A percentile compares a stretch with the other conserved stretches of the same genome.
Conservation (phyloP, 2,113 vertebrate species). For the Chloroceryle aenea region DNA sequence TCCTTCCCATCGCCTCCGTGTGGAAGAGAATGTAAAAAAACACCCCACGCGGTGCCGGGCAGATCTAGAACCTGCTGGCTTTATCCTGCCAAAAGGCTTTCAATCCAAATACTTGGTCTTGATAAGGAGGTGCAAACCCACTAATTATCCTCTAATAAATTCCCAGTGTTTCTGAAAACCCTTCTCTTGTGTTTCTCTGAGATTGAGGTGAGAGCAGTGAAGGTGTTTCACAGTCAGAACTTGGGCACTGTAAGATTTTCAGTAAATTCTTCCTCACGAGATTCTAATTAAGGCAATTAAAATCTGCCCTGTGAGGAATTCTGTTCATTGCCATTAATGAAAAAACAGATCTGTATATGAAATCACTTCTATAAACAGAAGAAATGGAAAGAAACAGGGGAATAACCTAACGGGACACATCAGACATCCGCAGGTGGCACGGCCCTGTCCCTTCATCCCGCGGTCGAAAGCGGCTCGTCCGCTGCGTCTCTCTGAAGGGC, state of each 20-base stretch:
- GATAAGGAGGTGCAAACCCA: not conserved
- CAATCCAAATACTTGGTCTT: not conserved
- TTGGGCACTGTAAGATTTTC: accelerated
- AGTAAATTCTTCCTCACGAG: not conserved
- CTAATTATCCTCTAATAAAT: not conserved
- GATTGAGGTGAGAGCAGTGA: not conserved
- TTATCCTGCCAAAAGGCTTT: not conserved
- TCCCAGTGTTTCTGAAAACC: not conserved
- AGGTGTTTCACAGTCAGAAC: not conserved
- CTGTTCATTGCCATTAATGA: too few relatives aligned
- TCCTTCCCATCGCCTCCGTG: not conserved
- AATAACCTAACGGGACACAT: accelerated
- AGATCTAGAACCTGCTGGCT: not conserved
- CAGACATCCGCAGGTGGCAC: accelerated
- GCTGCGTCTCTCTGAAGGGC: not conserved
- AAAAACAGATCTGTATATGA: accelerated
- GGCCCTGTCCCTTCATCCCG: not conserved
- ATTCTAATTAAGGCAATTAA: not conserved
- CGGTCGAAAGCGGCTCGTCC: not conserved
- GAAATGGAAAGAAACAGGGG: not conserved
- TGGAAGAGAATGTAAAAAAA: not conserved
- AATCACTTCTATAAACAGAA: accelerated
- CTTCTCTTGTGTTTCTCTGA: not conserved
- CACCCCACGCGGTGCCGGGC: not conserved
- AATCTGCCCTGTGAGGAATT: not conserved